Percentiles rank a stretch among this genome's conserved stretches.
Evolutionary conservation across 92 coral and sea anemone genomes (phyloP).

Genomic region (Palythoa caribaeorum): DNA sequence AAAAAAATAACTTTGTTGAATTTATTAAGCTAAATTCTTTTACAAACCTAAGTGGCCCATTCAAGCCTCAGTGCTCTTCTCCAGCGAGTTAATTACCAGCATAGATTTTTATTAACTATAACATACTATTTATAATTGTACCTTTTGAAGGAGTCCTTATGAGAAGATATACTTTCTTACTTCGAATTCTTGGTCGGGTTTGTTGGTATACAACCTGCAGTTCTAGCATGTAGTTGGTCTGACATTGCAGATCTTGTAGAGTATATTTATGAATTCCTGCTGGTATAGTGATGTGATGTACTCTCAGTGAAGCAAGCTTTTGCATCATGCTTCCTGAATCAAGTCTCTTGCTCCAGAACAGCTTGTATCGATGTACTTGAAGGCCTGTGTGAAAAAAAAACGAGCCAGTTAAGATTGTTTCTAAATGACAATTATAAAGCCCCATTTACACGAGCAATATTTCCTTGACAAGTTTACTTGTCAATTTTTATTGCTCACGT

Average conservation of each 20-base stretch:
- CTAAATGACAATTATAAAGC: no score
- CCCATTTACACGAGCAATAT: no score
- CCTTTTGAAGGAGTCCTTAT: slow-evolving; percentile 30
- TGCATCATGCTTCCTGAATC: neutral
- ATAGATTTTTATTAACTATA: neutral
- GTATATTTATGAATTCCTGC: neutral
- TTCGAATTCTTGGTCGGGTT: slow-evolving; percentile 4
- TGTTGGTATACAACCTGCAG: slow-evolving; percentile 15
- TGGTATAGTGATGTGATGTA: neutral
- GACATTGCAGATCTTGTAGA: neutral
- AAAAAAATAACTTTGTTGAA: no score
- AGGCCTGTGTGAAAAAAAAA: slow-evolving; percentile 1
- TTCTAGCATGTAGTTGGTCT: slow-evolving; percentile 26
- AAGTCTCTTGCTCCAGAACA: slow-evolving; percentile 23
- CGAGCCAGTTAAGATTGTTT: neutral
- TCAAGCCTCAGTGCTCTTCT: no score
- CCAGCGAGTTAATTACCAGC: no score
- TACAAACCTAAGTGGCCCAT: no score
- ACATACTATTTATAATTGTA: neutral
- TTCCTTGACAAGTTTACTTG: no score
- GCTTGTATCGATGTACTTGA: slow-evolving; percentile 33
- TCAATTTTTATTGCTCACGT: no score
- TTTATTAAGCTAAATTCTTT: no score
- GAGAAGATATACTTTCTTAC: neutral
- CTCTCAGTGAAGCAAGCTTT: neutral